A percentile compares a stretch with the other conserved stretches of the same genome.
phyloP scores from a whole-genome alignment of 2,797 vertebrate genomes.

The Loriculus beryllinus region DNA sequence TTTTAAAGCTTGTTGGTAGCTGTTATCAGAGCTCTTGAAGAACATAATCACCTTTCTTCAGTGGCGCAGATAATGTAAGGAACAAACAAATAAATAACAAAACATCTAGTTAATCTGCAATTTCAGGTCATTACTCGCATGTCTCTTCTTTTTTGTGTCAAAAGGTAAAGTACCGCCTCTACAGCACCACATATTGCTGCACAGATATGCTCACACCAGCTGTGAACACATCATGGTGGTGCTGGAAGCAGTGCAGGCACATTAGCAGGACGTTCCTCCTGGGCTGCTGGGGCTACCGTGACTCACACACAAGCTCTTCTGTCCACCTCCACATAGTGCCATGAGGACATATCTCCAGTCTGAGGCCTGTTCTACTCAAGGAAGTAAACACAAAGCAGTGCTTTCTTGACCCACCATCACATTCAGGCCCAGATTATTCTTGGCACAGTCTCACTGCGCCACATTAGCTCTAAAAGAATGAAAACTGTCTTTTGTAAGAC shows the following conservation, averaged over 20 bases:
- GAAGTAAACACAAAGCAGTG: not conserved
- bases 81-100: not conserved
- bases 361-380: not conserved
- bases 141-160: not conserved
- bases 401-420: not conserved
- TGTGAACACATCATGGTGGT: rapidly evolving
- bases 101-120: not conserved
- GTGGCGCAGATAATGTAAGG: not conserved
- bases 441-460: not conserved
- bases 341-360: rapidly evolving
- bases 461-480: not conserved
- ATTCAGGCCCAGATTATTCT: not conserved
- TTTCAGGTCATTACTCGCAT: not conserved
- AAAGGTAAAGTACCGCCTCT: not conserved
- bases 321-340: rapidly evolving
- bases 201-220: not conserved
- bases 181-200: not conserved
- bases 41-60: not conserved
- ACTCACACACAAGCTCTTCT: rapidly evolving
- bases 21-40: not conserved
- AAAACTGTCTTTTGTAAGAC: not conserved
- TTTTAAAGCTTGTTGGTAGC: not conserved
- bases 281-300: not conserved
- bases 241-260: not conserved
- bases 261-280: not conserved